Evolutionary conservation across 53 echinoderm and acorn worm species (phyloP), one percentile per base, ranked within the genome.

Genomic region (Echinometra lucunter): DNA sequence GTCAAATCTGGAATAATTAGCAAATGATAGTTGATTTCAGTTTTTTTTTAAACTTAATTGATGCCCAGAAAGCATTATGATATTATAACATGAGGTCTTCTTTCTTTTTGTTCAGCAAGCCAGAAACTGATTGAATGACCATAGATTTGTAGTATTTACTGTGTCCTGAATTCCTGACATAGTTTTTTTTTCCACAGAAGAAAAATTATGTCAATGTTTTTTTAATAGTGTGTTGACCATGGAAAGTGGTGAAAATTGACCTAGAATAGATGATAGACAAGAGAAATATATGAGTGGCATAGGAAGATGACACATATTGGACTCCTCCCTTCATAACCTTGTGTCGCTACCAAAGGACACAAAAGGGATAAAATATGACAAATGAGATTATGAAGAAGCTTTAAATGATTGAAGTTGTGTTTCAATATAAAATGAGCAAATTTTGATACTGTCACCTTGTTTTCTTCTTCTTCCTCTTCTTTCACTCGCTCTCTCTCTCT

Each of bases 191-290:
- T 42, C 69, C 28, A 27, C 56, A 72, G 7, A 72, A 72, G 15
- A 35, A 72, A 15, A 35, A 35, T 72, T 72, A 78, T 78, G 78
- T 78, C 3, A 78, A 40, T 78, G 78, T 42, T 78, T n/a, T n/a
- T n/a, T 18, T 78, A 6, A 42, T 78, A 78, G 32, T 19, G 19
- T 78, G 78, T 78, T 78, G 78, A 78, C 78, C 78, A 38, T 78
- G 78, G 78, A 38, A 18, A 42, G 5, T 78, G 38, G 38, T 78
- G 18, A 78, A 42, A 78, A 78, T 21, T 78, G 78, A 78, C 78
- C 78, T 78, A 78, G 78, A 78, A 42, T 40, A 78, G 78, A 42
- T 78, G 78, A 78, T 78, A 17, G 78, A 78, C 38, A 38, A 2
- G 34, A 72, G 32, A 13, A 72, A 1, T 72, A 66, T 57, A 12